Evolutionary conservation across 2,113 vertebrate species (phyloP).

Genomic region (Eptesicus fuscus): DNA sequence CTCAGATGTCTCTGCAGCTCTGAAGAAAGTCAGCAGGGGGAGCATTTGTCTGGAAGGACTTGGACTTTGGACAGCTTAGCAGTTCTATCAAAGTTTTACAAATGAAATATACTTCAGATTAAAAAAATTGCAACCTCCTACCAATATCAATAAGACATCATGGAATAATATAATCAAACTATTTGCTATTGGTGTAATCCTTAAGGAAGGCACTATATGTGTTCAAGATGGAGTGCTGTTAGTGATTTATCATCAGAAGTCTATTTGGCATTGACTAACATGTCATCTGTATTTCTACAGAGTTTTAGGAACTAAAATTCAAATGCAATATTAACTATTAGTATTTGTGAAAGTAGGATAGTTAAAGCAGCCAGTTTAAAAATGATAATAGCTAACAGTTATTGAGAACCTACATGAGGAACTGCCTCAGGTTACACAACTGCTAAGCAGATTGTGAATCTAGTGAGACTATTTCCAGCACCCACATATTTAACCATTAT

Average conservation of each 20-base stretch:
- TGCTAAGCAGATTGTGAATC: background rate
- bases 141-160: background rate
- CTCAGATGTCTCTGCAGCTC: slow-evolving; percentile 77
- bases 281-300: slow-evolving; percentile 7
- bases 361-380: slow-evolving; percentile 25
- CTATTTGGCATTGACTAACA: background rate
- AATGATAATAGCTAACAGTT: background rate
- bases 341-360: background rate
- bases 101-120: slow-evolving; percentile 39
- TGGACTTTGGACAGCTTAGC: slow-evolving; percentile 63
- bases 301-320: background rate
- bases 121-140: background rate
- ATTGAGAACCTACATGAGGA: slow-evolving; percentile 1
- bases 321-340: background rate
- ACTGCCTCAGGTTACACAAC: background rate
- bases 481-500: background rate
- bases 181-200: background rate
- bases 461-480: background rate
- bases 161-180: background rate
- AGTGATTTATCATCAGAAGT: slow-evolving; percentile 13
- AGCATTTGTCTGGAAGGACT: slow-evolving; percentile 78
- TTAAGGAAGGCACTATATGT: slow-evolving; percentile 6
- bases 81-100: slow-evolving; percentile 72
- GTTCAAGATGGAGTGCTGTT: background rate
- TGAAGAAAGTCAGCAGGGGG: slow-evolving; percentile 80